Evolutionary conservation across 2,888 invertebrate genomes (phyloP).

Genomic region (Eucera pruinosa): DNA sequence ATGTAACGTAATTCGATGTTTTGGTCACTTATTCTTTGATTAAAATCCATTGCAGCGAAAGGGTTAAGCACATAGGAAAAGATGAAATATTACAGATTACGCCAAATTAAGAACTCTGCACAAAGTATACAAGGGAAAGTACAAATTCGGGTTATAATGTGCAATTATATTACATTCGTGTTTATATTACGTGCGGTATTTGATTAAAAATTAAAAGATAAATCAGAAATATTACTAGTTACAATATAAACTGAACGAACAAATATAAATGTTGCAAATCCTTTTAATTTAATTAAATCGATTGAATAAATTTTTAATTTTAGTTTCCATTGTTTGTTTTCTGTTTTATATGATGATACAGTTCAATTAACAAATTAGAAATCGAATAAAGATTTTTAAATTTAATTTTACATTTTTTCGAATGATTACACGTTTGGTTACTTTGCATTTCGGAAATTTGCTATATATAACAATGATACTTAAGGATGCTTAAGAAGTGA

Average conservation of each 20-base stretch:
- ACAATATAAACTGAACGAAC: neutral
- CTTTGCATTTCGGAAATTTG: neutral
- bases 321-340: slow-evolving; percentile 4
- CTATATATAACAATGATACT: neutral
- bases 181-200: neutral
- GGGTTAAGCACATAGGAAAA: no score
- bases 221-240: neutral
- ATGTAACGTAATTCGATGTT: no score
- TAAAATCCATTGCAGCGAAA: no score
- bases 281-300: neutral
- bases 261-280: neutral
- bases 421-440: neutral
- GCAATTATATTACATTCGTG: neutral
- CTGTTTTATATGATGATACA: neutral
- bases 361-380: neutral
- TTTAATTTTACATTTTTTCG: neutral
- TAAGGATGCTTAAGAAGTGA: neutral
- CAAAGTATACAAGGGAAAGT: neutral
- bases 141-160: neutral
- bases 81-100: neutral
- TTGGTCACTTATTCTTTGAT: no score
- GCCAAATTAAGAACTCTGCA: neutral
- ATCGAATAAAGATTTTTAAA: neutral
- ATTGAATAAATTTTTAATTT: slow-evolving; percentile 3
- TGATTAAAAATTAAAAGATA: neutral